Percentiles rank a stretch among this genome's conserved stretches.
phyloP scores from a whole-genome alignment of 2,113 vertebrate genomes.

The Paraplagusia blochii region DNA sequence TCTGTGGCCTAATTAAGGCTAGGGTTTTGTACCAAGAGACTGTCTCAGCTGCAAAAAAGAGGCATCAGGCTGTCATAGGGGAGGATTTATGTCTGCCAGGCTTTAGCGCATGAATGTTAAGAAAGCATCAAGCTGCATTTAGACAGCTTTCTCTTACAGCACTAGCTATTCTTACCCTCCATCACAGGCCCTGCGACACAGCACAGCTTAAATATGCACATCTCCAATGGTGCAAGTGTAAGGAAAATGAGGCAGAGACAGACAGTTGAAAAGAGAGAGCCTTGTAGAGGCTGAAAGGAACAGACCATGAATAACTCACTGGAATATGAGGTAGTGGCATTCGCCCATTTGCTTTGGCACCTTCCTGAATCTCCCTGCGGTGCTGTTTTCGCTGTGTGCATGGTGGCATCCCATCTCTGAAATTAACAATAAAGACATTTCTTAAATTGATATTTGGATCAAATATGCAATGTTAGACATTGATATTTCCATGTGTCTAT shows the following conservation, averaged over 20 bases:
- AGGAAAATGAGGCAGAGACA: slow-evolving; percentile 51
- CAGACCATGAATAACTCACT: slow-evolving; percentile 81
- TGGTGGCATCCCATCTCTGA: slow-evolving; percentile 91
- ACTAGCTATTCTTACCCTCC: slow-evolving; percentile 74
- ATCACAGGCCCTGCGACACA: slow-evolving; percentile 69
- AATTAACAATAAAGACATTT: slow-evolving; percentile 61
- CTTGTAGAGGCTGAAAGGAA: slow-evolving; percentile 55
- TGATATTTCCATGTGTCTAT: too few species aligned
- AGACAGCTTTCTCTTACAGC: slow-evolving; percentile 69
- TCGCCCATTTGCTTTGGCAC: slow-evolving; percentile 94
- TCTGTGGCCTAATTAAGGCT: slow-evolving; percentile 68
- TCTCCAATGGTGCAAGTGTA: slow-evolving; percentile 53
- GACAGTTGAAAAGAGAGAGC: slow-evolving; percentile 49
- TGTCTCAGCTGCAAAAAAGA: slow-evolving; percentile 54
- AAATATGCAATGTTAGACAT: too few species aligned
- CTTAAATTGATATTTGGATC: slow-evolving; percentile 2
- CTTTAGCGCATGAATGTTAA: slow-evolving; percentile 62
- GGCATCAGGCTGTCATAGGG: slow-evolving; percentile 63
- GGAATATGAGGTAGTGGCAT: slow-evolving; percentile 98
- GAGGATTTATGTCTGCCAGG: slow-evolving; percentile 67
- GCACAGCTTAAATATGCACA: slow-evolving; percentile 73
- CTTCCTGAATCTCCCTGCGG: slow-evolving; percentile 97
- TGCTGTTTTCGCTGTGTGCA: slow-evolving; percentile 92
- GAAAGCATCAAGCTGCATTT: slow-evolving; percentile 70
- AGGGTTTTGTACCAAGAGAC: slow-evolving; percentile 51